Evolutionary conservation across 2,113 vertebrate species (phyloP), one percentile per base, ranked within the genome.

Genomic region (Spea multiplicata): DNA sequence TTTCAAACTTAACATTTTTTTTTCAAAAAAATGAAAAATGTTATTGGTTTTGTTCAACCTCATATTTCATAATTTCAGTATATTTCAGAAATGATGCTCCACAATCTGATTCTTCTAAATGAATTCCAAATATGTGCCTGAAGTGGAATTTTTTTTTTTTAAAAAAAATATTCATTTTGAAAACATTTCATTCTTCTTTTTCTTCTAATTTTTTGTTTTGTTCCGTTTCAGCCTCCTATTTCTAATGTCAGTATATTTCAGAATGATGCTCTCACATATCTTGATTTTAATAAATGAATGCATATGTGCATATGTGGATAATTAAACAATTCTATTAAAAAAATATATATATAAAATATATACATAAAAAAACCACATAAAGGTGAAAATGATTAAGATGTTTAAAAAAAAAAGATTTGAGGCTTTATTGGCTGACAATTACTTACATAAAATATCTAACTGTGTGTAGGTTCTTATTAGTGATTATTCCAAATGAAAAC

Each of bases 91-190:
- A 9, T 5, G 55, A 2, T 13, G 16, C 57, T 77, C 66, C 2
- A 48, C 66, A 69, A 77, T 77, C 75, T 70, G 66, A 70, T 66
- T 17, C 44, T 70, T 62, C 69, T 70, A 77, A 77, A 70, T 77
- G n/a, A 53, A 62, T 70, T 46, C 53, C 45, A 52, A 68, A 76
- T 69, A 57, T 3, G 6, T 14, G 73, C 61, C 49, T 64, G 66
- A 66, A 30, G 66, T 66, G 74, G 74, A 30, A 30, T 30, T 30
- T 30, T 30, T n/a, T n/a, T n/a, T n/a, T n/a, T n/a, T n/a, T n/a
- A n/a, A 30, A 30, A 30, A 30, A 30, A 30, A 30, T 30, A 30
- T 30, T 30, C 1, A 30, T 30, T 30, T 30, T 2, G 30, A 30
- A 30, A 30, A 1, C 30, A 30, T 30, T 30, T 30, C 30, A 30